Conservation (phyloP, 1,140 invertebrate species). For the Aphelenchoides avenae region DNA sequence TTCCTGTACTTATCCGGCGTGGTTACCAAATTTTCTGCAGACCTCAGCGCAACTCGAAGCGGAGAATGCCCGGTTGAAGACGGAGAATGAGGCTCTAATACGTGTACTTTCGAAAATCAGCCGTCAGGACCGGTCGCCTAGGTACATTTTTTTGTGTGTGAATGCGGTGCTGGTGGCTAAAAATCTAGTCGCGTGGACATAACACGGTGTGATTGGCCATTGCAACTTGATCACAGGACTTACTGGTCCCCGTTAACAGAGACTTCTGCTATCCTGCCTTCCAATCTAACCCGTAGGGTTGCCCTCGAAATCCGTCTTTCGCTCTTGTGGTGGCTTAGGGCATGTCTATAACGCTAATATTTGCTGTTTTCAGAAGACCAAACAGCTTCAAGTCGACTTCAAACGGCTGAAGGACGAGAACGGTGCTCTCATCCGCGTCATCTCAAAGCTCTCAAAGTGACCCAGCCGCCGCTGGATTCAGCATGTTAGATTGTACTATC, state of each 20-base stretch:
- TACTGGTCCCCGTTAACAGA: not conserved
- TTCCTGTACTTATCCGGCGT: conserved; percentile 9
- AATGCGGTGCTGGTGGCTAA: not conserved
- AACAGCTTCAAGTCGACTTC: conserved; percentile 40
- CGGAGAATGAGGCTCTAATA: conserved; percentile 34
- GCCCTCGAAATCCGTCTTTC: not conserved
- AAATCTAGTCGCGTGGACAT: not conserved
- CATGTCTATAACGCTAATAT: conserved; percentile 3
- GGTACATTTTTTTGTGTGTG: conserved; percentile 2
- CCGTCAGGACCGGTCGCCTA: conserved; percentile 21
- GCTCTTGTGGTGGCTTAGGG: conserved; percentile 3
- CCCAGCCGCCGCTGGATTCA: too few relatives aligned
- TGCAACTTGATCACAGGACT: not conserved
- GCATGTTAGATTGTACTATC: too few relatives aligned
- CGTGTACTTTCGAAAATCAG: conserved; percentile 32
- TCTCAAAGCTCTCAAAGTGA: conserved; percentile 34
- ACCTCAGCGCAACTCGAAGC: not conserved
- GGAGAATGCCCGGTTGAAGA: conserved; percentile 26
- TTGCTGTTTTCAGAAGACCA: conserved; percentile 37
- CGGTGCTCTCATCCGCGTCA: conserved; percentile 36
- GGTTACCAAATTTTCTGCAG: too few relatives aligned
- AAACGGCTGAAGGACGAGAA: conserved; percentile 43
- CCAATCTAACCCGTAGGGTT: conserved; percentile 5
- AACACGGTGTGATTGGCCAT: conserved; percentile 1
- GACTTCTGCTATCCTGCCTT: not conserved